Evolutionary conservation across 2,113 vertebrate genomes (phyloP), one percentile per base, ranked within the genome.

Genomic region (Psammodynastes pulverulentus): DNA sequence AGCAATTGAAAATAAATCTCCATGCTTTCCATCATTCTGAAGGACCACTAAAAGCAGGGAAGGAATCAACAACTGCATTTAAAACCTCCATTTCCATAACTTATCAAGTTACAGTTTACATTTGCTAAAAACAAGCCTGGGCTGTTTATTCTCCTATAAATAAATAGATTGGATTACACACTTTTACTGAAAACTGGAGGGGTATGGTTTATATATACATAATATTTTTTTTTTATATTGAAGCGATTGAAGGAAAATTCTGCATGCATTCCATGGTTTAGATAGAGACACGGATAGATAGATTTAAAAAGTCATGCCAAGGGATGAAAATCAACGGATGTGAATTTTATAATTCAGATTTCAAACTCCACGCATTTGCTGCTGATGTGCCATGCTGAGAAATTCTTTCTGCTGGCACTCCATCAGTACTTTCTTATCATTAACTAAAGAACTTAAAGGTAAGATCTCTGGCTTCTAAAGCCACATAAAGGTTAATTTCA

Each of bases 401-500:
- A 85, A 52, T 15, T 29, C 24, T 24, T 88, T 72, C 23, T 29
- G 51, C 29, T 48, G 91, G 87, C 84, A 89, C 23, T 9, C 51
- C 9, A 43, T 43, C 91, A 56, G 67, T 34, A 19, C 23, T 29
- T 45, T 62, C 79, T 92, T 92, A 86, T 86, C 72, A 6, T 54
- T 58, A 49, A 62, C 79, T 62, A 51, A 89, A 89, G 53, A 89
- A 92, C 91, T 62, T 79, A 17, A 1, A 85, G 79, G 91, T 86
- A 84, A 89, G 58, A 34, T 89, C 84, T 89, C 84, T 39, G 21
- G 53, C 45, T 79, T 48, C 45, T 62, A 51, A 92, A 58, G 52
- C n/a, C 29, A 34, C 29, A 39, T 45, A 92, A 92, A 92, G 46
- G 53, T 92, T 86, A 92, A 89, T 84, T 43, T 45, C 72, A 58